A percentile compares a stretch with the other conserved stretches of the same genome.
Evolutionary conservation across 2,113 vertebrate genomes (phyloP).

Genomic region (Prochilodus magdalenae): DNA sequence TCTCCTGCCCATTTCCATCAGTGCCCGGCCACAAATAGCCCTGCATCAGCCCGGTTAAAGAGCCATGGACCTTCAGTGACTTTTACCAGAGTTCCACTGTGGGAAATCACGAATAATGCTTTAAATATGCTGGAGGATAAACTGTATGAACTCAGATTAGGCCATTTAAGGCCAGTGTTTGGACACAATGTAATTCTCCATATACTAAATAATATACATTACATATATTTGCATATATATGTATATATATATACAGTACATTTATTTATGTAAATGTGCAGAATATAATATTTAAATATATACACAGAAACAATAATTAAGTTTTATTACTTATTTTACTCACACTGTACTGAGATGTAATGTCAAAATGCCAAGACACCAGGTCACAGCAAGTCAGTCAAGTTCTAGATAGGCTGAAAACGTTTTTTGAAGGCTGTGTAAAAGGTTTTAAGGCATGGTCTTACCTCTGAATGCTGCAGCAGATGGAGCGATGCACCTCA

Average conservation of each 20-base stretch:
- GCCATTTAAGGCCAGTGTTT: too few species aligned
- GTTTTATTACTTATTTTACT: too few species aligned
- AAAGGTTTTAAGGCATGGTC: slow-evolving; percentile 13
- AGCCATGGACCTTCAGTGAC: background rate
- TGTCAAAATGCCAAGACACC: background rate
- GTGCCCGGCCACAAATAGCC: slow-evolving; percentile 58
- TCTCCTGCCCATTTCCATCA: slow-evolving; percentile 50
- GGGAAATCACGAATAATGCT: background rate
- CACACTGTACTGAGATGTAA: too few species aligned
- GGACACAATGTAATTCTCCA: too few species aligned
- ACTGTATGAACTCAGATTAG: too few species aligned
- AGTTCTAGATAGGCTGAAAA: background rate
- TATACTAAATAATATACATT: too few species aligned
- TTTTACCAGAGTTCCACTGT: background rate
- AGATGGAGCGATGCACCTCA: slow-evolving; percentile 32
- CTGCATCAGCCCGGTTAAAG: slow-evolving; percentile 12
- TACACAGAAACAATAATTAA: too few species aligned
- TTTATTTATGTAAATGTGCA: too few species aligned
- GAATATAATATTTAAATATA: too few species aligned
- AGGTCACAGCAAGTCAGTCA: background rate
- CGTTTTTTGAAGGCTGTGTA: background rate
- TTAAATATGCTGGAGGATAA: background rate
- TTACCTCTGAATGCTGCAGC: slow-evolving; percentile 67
- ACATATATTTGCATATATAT: too few species aligned
- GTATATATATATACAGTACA: too few species aligned